These are phyloP conservation scores for Taenaris catops DNA, from an alignment of 2,888 invertebrate species.

Conservation along the genomic window DNA sequence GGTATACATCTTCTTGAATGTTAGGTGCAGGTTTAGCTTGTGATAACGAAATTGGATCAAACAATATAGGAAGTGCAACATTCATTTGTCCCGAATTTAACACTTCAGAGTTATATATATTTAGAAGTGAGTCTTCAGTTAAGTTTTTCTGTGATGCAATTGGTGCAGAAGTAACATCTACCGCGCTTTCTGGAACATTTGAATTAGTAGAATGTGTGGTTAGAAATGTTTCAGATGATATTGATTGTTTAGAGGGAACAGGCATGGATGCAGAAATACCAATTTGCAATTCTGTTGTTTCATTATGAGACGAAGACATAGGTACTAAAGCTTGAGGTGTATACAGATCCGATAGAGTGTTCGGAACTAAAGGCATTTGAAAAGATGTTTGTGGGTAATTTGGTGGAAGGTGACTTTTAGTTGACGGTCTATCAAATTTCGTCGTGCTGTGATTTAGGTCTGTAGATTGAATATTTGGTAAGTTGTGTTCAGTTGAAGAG, in stretches of 20 bases:
- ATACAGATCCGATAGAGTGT: neutral
- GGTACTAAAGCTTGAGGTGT: neutral
- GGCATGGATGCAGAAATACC: neutral
- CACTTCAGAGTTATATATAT: neutral
- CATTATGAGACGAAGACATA: neutral
- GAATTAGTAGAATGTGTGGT: neutral
- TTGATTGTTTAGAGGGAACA: neutral
- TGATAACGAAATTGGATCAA: conserved; percentile 25
- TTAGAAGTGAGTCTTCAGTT: neutral
- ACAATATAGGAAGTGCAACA: conserved; percentile 30
- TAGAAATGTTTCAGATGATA: neutral
- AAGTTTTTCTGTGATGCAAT: neutral
- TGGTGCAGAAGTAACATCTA: neutral
- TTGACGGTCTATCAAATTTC: neutral
- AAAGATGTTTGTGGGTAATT: neutral
- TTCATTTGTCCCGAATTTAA: neutral
- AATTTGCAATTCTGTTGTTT: neutral
- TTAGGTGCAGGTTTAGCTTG: neutral
- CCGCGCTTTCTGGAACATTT: neutral
- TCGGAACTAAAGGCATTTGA: neutral
- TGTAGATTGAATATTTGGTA: no score
- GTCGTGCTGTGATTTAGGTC: no score
- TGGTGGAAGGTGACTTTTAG: neutral
- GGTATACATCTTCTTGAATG: conserved; percentile 15
- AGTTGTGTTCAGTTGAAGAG: neutral